A percentile compares a stretch with the other conserved stretches of the same genome.
phyloP scores from a whole-genome alignment of 2,888 invertebrate genomes.

The Oxytorus armatus region DNA sequence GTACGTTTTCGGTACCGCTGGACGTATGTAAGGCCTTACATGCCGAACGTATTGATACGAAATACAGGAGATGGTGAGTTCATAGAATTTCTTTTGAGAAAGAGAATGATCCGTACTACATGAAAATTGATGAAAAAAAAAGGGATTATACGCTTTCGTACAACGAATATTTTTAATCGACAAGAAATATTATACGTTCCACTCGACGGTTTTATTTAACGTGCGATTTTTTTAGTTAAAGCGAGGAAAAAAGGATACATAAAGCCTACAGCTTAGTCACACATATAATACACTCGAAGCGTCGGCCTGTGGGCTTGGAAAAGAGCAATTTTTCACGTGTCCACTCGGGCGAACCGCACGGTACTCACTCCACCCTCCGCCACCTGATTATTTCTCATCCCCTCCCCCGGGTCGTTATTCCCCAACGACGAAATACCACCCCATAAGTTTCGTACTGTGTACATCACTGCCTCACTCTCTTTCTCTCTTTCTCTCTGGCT shows the following conservation, averaged over 20 bases:
- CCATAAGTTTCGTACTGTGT: slow-evolving; percentile 63
- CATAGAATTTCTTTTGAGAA: too few species aligned
- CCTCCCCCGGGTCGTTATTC: slow-evolving; percentile 32
- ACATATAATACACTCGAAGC: slow-evolving; percentile 19
- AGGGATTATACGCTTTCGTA: too few species aligned
- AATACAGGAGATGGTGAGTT: too few species aligned
- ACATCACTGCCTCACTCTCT: slow-evolving; percentile 58
- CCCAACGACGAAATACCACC: slow-evolving; percentile 65
- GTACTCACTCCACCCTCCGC: slow-evolving; percentile 50
- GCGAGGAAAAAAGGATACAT: background rate
- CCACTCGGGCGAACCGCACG: slow-evolving; percentile 60
- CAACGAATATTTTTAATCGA: background rate
- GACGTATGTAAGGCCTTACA: too few species aligned
- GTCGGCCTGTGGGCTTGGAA: slow-evolving; percentile 43
- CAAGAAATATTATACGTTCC: background rate
- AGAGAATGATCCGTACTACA: too few species aligned
- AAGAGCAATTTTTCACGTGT: slow-evolving; percentile 71
- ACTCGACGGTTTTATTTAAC: background rate
- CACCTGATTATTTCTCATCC: slow-evolving; percentile 72
- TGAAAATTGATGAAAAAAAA: too few species aligned
- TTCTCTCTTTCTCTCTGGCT: slow-evolving; percentile 30
- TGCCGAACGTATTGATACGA: too few species aligned
- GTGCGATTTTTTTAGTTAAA: too few species aligned
- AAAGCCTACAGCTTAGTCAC: slow-evolving; percentile 6
- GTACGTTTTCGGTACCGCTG: too few species aligned